Percentiles rank a stretch among this genome's conserved stretches.
These are phyloP conservation scores for Graptemys geographica DNA, from an alignment of 2,797 vertebrate genomes.

Conservation along the genomic window DNA sequence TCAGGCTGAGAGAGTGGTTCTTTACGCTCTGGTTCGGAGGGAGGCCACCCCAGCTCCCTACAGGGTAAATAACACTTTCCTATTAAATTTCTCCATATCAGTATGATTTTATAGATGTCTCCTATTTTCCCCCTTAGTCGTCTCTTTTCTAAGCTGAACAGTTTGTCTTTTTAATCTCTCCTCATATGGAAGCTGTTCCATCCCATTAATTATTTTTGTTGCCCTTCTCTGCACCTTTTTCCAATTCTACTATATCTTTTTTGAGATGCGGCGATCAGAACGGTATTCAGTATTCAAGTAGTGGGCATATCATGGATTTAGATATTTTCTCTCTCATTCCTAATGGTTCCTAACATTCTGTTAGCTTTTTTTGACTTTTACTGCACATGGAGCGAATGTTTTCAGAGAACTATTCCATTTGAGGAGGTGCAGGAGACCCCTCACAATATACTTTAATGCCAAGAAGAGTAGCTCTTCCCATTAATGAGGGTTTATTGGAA, in stretches of 20 bases:
- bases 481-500: too few relatives aligned
- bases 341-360: neutral
- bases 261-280: neutral
- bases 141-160: neutral
- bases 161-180: neutral
- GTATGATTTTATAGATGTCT: neutral
- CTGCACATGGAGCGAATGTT: neutral
- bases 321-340: neutral
- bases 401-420: neutral
- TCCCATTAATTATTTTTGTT: neutral
- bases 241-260: neutral
- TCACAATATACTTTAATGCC: neutral
- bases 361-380: neutral
- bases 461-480: neutral
- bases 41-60: too few relatives aligned
- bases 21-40: too few relatives aligned
- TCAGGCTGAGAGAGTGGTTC: too few relatives aligned
- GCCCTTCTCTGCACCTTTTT: neutral
- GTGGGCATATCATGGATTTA: neutral
- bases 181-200: neutral
- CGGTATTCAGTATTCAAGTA: neutral
- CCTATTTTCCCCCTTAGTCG: neutral
- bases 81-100: neutral
- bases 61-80: neutral
- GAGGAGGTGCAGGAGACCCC: neutral